Percentiles rank a stretch among this genome's conserved stretches.
Evolutionary conservation across 2,113 vertebrate species (phyloP).

Genomic region (Menura novaehollandiae): DNA sequence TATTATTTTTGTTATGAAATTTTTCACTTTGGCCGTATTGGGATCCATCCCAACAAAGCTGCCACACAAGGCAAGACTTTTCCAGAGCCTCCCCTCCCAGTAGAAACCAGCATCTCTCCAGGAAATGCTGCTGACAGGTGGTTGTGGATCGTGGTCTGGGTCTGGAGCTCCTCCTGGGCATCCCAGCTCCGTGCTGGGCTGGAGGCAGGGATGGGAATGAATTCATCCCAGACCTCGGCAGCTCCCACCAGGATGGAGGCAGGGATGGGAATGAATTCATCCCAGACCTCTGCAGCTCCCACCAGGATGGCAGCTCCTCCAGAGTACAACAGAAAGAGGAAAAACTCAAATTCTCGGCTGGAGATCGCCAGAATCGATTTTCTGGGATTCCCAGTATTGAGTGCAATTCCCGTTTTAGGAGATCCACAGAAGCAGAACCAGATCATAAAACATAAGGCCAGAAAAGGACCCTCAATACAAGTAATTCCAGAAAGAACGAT

Average conservation of each 20-base stretch:
- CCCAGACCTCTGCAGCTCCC: background rate
- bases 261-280: background rate
- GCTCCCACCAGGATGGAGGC: background rate
- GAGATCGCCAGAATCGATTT: background rate
- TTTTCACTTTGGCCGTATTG: background rate
- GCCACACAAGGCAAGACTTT: background rate
- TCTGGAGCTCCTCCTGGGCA: background rate
- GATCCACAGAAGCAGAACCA: background rate
- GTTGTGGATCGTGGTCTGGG: background rate
- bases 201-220: background rate
- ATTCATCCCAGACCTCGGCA: background rate
- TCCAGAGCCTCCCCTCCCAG: background rate
- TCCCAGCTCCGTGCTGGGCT: background rate
- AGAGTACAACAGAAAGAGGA: background rate
- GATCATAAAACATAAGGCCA: background rate
- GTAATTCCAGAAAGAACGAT: background rate
- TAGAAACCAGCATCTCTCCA: background rate
- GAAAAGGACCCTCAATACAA: background rate
- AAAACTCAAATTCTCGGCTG: background rate
- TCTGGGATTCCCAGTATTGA: background rate
- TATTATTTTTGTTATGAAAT: background rate
- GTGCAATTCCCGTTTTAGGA: background rate
- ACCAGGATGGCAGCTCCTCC: background rate
- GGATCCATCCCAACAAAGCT: background rate
- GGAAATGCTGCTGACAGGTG: rapidly evolving